Evolutionary conservation across 2,113 vertebrate genomes (phyloP), one percentile per base, ranked within the genome.

Genomic region (Brachypodius melanocephalos): DNA sequence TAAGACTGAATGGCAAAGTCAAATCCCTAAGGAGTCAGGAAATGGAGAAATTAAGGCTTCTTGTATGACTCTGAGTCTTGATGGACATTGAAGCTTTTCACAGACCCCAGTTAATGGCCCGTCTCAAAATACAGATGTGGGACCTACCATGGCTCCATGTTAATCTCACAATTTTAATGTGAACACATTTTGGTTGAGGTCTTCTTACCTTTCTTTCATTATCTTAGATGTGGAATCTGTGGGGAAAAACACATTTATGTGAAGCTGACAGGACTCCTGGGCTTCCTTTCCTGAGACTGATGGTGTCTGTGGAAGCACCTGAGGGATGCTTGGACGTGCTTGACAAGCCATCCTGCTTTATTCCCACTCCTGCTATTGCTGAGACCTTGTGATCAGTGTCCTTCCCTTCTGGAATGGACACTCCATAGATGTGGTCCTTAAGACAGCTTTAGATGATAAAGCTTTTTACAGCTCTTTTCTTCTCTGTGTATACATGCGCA

Each of bases 301-400:
- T 0, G 2, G 1, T 45, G 8, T 34, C 9, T 17, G 46, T 17
- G 17, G 45, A 71, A 38, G 31, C 16, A 6, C 0, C 2, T 45
- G 28, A 57, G 38, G 24, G 45, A 74, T 55, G 20, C 46, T 12
- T 77, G 54, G 68, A 10, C 15, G 3, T 32, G 28, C 22, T 20
- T 83, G 38, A 5, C 15, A 52, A 52, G n/a, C 71, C 17, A 10
- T 62, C 45, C 54, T 92, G 15, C 49, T 63, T 59, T 17, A 65
- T 63, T 83, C 42, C 45, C 18, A 29, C 21, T 79, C 43, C 49
- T 92, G 45, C 24, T 14, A 7, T 36, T 76, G 42, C 55, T 40
- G 22, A 66, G n/a, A 31, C 54, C 63, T 80, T 34, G 18, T 19
- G 14, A 13, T 14, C 42, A 45, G 16, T 28, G 45, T 74, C 28